Conservation (phyloP, 2,888 invertebrate genomes). For the Abrostola tripartita region DNA sequence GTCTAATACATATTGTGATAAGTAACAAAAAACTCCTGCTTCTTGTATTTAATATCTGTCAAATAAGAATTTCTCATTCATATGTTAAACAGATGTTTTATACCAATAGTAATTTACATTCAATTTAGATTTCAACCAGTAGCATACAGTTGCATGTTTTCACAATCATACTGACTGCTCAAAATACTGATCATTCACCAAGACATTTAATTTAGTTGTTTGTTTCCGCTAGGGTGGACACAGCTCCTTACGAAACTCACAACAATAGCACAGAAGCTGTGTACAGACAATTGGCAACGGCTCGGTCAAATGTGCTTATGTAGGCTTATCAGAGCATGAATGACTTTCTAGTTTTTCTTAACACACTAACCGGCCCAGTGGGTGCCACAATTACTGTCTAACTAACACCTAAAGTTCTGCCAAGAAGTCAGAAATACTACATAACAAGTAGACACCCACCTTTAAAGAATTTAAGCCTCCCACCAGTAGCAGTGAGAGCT, state of each 20-base stretch:
- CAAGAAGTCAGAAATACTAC: slow-evolving; percentile 36
- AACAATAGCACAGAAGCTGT: slow-evolving; percentile 83
- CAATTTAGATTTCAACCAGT: slow-evolving; percentile 13
- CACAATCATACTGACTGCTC: slow-evolving; percentile 17
- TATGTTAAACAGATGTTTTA: slow-evolving; percentile 16
- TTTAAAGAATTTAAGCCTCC: slow-evolving; percentile 94
- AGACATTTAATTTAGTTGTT: slow-evolving; percentile 49
- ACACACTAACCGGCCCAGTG: slow-evolving; percentile 49
- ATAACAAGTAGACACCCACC: slow-evolving; percentile 79
- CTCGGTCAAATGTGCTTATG: slow-evolving; percentile 77
- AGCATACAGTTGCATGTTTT: slow-evolving; percentile 24
- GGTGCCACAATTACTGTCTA: slow-evolving; percentile 40
- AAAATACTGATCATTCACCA: slow-evolving; percentile 34
- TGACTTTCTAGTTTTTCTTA: slow-evolving; percentile 84
- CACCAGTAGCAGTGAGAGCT: slow-evolving; percentile 88
- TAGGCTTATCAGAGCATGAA: slow-evolving; percentile 87
- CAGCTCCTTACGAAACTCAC: slow-evolving; percentile 77
- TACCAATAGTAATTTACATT: slow-evolving; percentile 10
- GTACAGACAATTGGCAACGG: slow-evolving; percentile 79
- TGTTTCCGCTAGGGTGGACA: slow-evolving; percentile 76
- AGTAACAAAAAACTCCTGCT: slow-evolving; percentile 7
- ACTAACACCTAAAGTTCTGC: slow-evolving; percentile 28
- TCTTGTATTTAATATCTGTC: slow-evolving; percentile 27
- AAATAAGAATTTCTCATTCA: slow-evolving; percentile 46
- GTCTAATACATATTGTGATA: slow-evolving; percentile 19